Evolutionary conservation across 1,140 invertebrate species (phyloP), one percentile per base, ranked within the genome.

Genomic region (Lerema accius): DNA sequence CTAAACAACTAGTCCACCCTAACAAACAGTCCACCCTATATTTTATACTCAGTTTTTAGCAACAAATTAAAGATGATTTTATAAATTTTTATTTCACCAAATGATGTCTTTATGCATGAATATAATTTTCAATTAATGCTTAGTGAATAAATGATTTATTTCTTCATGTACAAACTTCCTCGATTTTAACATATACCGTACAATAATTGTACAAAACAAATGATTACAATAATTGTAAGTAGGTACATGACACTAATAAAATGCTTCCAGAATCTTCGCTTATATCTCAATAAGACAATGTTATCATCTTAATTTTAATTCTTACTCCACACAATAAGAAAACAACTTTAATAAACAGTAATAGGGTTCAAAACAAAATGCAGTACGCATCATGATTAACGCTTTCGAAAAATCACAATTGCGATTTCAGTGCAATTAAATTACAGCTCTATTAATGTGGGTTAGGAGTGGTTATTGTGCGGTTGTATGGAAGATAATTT

Each of bases 281-380:
- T 78, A 82, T 73, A 82, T 80, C 78, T 80, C 74, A 80, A 83
- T 83, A 71, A 78, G 69, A 82, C 80, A 82, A 82, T 82, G 65
- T 65, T 75, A 80, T 75, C 73, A 65, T 42, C 62, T 50, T 40
- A 58, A 63, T 68, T 55, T 58, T 50, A 66, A 70, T 39, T 16
- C 40, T 42, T 42, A 67, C 53, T 62, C 17, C 35, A 13, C 35
- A 56, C 55, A 63, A 37, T 9, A 32, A 11, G 69, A 73, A 68
- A 59, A 42, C 39, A 58, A 65, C 69, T 39, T 43, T 71, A 78
- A 16, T 0, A 7, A 5, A 45, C 37, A 10, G 0, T 0, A 9
- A 56, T 68, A 67, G 58, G 40, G 68, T 59, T 43, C 9, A 70
- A 69, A 67, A 60, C 70, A 7, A 58, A 51, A 39, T 68, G 48